phyloP scores from a whole-genome alignment of 1,140 invertebrate species.

The Trissolcus basalis region DNA sequence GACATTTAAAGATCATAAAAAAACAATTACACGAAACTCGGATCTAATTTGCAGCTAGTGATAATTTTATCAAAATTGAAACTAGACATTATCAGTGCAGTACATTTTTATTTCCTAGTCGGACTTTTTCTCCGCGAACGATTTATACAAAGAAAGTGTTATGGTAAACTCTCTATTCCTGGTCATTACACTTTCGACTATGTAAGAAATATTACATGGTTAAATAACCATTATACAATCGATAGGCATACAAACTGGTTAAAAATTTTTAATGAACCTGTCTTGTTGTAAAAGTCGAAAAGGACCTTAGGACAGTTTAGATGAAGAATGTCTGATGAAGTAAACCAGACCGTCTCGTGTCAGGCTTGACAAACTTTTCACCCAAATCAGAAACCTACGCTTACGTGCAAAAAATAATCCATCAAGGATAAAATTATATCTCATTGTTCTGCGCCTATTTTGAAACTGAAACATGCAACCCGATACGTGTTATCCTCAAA shows the following conservation, averaged over 20 bases:
- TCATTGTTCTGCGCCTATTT: no score
- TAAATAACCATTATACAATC: constrained; percentile 67
- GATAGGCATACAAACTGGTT: constrained; percentile 60
- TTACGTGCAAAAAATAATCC: no score
- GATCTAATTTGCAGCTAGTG: no score
- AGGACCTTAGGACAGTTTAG: constrained; percentile 53
- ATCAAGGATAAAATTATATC: no score
- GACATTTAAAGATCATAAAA: no score
- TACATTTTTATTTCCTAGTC: not conserved
- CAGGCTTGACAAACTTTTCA: no score
- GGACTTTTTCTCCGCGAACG: constrained; percentile 3
- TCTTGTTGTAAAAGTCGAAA: constrained; percentile 62
- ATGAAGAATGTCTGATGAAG: constrained; percentile 54
- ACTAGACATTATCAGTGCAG: no score
- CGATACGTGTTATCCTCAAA: no score
- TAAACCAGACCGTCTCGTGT: constrained; percentile 32
- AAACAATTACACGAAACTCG: no score
- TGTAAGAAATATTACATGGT: constrained; percentile 67
- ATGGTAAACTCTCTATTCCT: constrained; percentile 59
- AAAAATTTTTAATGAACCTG: constrained; percentile 61
- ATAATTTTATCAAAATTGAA: no score
- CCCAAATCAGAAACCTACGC: no score
- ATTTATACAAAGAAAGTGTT: constrained; percentile 51
- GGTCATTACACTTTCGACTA: constrained; percentile 61
- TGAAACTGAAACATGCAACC: no score